Evolutionary conservation across 2,797 vertebrate genomes (phyloP).

Genomic region (Artibeus jamaicensis): DNA sequence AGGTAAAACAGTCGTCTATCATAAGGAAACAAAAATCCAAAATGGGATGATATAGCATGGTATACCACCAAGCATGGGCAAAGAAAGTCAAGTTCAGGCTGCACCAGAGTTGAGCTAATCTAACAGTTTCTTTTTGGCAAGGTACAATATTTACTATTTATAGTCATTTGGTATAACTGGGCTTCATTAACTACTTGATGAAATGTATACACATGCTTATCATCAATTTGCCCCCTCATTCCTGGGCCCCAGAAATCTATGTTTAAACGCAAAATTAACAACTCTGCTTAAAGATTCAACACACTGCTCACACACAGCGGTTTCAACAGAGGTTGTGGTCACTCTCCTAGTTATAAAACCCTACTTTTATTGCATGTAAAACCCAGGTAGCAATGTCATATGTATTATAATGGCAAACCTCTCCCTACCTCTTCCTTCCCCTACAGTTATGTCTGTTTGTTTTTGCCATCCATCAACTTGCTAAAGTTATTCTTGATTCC

Average conservation of each 20-base stretch:
- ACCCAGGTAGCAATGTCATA: background rate
- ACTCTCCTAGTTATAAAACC: background rate
- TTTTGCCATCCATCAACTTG: background rate
- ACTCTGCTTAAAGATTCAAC: background rate
- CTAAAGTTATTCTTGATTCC: background rate
- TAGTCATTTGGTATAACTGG: background rate
- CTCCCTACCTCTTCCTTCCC: too few species aligned
- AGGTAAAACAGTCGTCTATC: background rate
- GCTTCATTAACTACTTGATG: slow-evolving; percentile 10
- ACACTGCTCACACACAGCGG: background rate
- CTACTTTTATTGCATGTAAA: background rate
- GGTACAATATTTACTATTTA: background rate
- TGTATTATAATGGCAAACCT: background rate
- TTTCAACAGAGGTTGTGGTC: background rate
- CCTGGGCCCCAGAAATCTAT: background rate
- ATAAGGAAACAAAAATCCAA: background rate
- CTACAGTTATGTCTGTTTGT: background rate
- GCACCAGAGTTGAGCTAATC: background rate
- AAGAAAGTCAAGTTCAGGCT: background rate
- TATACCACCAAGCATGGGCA: background rate
- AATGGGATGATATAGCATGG: background rate
- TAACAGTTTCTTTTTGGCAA: background rate
- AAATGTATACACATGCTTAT: background rate
- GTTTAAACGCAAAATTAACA: background rate
- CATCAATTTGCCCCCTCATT: background rate